Evolutionary conservation across 2,797 vertebrate genomes (phyloP), one percentile per base, ranked within the genome.

Genomic region (Pampus argenteus): DNA sequence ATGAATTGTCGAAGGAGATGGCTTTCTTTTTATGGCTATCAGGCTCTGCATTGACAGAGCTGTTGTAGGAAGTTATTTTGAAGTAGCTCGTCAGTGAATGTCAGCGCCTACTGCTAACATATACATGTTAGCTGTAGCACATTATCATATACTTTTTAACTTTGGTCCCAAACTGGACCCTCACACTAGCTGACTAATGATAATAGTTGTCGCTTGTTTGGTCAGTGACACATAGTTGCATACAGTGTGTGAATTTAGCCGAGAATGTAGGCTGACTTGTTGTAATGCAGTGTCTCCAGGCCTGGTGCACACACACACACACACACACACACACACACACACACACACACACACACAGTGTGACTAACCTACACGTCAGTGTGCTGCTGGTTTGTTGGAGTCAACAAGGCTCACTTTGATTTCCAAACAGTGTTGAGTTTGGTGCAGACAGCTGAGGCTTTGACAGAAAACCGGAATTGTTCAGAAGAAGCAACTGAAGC

Each of bases 241-340:
- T 52, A 25, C 51, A 25, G 25, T 64, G 67, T 71, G 67, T 29
- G 71, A 65, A 34, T 64, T 64, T 66, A 31, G 40, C 34, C 22
- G 79, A 64, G 66, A 84, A 83, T 79, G 74, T 42, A 59, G 77
- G 66, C 74, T 67, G 78, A 82, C 83, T 87, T 77, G 83, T 67
- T 85, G 80, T 81, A 52, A 75, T 15, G 52, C 40, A 13, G 20
- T 60, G 66, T 80, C 66, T 47, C 14, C 78, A 23, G 85, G 79
- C 85, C 85, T 76, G 63, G 6, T 18, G 51, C 49, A 54, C n/a
- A n/a, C n/a, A n/a, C n/a, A n/a, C n/a, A n/a, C n/a, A n/a, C n/a
- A n/a, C n/a, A n/a, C n/a, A n/a, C n/a, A n/a, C n/a, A n/a, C n/a
- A n/a, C n/a, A n/a, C n/a, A n/a, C n/a, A n/a, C n/a, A n/a, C n/a